Conservation (phyloP, 2,888 invertebrate genomes). For the Aleiodes leptofemur region DNA sequence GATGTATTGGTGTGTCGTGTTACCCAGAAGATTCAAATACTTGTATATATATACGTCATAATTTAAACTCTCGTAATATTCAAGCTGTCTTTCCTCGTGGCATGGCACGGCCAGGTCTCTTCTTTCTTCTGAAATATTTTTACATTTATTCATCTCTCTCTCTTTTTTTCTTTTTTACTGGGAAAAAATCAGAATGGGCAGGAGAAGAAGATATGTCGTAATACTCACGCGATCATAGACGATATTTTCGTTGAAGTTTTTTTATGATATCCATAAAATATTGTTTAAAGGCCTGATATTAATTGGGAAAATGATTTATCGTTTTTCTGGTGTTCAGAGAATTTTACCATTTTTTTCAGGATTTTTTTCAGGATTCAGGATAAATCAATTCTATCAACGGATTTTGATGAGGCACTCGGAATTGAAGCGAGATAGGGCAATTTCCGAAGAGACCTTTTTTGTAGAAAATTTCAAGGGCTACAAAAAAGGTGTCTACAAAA, state of each 20-base stretch:
- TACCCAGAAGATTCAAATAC: not conserved
- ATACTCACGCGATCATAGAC: constrained; percentile 25
- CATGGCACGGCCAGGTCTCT: constrained; percentile 51
- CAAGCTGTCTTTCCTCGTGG: constrained; percentile 22
- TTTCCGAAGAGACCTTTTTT: no score
- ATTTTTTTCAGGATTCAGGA: no score
- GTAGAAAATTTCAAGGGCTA: no score
- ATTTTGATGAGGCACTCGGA: no score
- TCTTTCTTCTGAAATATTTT: constrained; percentile 11
- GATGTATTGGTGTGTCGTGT: constrained; percentile 9
- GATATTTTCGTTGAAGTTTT: not conserved
- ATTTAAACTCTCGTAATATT: constrained; percentile 31
- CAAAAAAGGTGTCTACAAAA: no score
- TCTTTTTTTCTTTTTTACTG: not conserved
- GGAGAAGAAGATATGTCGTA: constrained; percentile 2
- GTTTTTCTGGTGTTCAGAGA: no score
- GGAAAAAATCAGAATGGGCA: constrained; percentile 16
- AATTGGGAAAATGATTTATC: not conserved
- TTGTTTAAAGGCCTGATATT: not conserved
- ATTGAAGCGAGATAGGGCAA: no score
- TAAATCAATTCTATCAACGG: no score
- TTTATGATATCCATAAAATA: constrained; percentile 5
- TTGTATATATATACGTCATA: constrained; percentile 3
- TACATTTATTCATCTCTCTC: not conserved
- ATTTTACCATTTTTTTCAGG: no score